Base-by-base conservation (phyloP, 2,888 invertebrate genomes). In the Bimastos eiseni region DNA sequence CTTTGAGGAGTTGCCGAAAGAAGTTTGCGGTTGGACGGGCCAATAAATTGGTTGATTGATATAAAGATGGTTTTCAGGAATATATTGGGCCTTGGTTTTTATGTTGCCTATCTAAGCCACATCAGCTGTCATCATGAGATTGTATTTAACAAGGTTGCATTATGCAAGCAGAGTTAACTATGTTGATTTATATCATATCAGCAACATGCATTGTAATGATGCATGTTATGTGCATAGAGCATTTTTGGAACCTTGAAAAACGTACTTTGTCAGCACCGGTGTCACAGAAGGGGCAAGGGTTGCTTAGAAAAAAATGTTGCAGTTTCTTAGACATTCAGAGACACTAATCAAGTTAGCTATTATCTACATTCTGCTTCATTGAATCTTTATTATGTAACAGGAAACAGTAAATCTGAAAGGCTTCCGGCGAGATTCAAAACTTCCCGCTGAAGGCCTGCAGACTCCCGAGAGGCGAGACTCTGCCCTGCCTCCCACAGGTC, bases 401-500 rank as follows among this genome's bases (percentile, higher is more conserved):
- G 86, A 86, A 86, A 13, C 86, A 24, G 86, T 86, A 6, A 86
- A 30, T 30, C 37, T 86, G 86, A 86, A 86, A 37, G 86, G 86
- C 24, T 86, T 86, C 34, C 21, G 86, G 36, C 33, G 34, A 37
- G 86, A 86, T 37, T 86, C 86, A 37, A 34, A 34, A 21, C 21
- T 37, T 1, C 36, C 33, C 21, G 21, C 86, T 34, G 86, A 86
- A 37, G 86, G 37, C 37, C 36, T 21, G 0, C 6, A 8, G 37
- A 37, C 86, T 34, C 36, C 36, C 37, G 86, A 86, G 36, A 86
- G 86, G 24, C 33, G 37, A 86, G 86, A 86, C 86, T 86, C 86
- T 37, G n/a, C 86, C 36, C 86, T 86, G 17, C 36, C 86, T 24
- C 86, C 86, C 17, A 3, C 86, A 6, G 86, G 86, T 24, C 86